phyloP scores from a whole-genome alignment of 2,113 vertebrate species.

The Chamaetylas fuelleborni region DNA sequence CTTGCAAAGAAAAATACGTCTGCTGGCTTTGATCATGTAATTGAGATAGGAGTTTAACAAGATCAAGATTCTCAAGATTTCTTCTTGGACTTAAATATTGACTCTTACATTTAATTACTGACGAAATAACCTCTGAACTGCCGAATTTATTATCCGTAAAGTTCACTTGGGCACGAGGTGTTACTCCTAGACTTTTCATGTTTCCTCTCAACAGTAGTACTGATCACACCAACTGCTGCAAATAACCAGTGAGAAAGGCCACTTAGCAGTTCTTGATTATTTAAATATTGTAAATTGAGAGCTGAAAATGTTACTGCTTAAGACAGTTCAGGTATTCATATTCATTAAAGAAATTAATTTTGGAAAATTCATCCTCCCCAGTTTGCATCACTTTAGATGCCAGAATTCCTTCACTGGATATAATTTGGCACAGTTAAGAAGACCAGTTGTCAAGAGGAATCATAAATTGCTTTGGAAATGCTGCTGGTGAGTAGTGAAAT shows the following conservation, averaged over 20 bases:
- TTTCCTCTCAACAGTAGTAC: not conserved
- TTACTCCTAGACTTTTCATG: not conserved
- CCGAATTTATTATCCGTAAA: slow-evolving; percentile 15
- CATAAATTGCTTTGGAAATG: not conserved
- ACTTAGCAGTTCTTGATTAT: not conserved
- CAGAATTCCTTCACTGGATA: not conserved
- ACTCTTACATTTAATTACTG: slow-evolving; percentile 46
- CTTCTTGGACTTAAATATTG: slow-evolving; percentile 52
- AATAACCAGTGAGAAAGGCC: not conserved
- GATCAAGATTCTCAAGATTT: slow-evolving; percentile 45
- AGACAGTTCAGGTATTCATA: not conserved
- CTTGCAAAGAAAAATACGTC: slow-evolving; percentile 37
- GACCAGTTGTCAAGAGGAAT: not conserved
- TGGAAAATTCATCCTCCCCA: not conserved
- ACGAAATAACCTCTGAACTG: slow-evolving; percentile 20
- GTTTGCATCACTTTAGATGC: not conserved
- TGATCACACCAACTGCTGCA: not conserved
- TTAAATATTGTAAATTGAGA: not conserved
- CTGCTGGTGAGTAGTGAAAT: not conserved
- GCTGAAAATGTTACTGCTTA: not conserved
- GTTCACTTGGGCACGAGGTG: not conserved
- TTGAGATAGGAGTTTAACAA: slow-evolving; percentile 39
- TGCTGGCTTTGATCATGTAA: slow-evolving; percentile 38
- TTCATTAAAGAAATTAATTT: not conserved
- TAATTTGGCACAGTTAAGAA: not conserved